Conservation (phyloP, 2,888 invertebrate species). For the Erannis defoliaria region DNA sequence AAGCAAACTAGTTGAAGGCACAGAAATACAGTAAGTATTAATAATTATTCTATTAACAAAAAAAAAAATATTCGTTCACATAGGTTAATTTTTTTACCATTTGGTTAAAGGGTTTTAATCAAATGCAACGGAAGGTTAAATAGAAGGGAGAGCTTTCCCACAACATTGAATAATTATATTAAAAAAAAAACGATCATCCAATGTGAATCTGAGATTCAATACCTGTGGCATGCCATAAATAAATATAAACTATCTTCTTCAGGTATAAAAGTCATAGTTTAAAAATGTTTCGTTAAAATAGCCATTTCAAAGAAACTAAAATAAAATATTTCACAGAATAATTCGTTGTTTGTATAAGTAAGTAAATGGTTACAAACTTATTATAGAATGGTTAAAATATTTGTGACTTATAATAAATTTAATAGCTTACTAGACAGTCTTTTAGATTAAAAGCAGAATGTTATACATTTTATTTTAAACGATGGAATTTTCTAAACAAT, state of each 20-base stretch:
- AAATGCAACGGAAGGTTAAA: neutral
- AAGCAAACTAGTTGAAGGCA: slow-evolving; percentile 78
- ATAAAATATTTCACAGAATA: slow-evolving; percentile 72
- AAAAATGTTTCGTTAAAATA: slow-evolving; percentile 57
- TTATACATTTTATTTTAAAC: slow-evolving; percentile 18
- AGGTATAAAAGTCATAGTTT: slow-evolving; percentile 32
- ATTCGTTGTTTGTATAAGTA: slow-evolving; percentile 78
- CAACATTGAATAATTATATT: slow-evolving; percentile 12
- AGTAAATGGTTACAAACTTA: slow-evolving; percentile 70
- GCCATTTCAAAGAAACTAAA: slow-evolving; percentile 47
- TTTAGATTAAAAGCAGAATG: slow-evolving; percentile 65
- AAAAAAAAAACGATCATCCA: slow-evolving; percentile 11
- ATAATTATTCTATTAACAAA: too few relatives aligned
- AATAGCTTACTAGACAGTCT: slow-evolving; percentile 85
- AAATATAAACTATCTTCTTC: slow-evolving; percentile 27
- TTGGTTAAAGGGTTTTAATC: neutral
- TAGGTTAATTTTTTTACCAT: too few relatives aligned
- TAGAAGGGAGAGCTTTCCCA: slow-evolving; percentile 3
- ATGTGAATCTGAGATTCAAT: slow-evolving; percentile 55
- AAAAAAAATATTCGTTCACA: too few relatives aligned
- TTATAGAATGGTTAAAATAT: slow-evolving; percentile 74
- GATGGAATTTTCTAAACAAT: slow-evolving; percentile 13
- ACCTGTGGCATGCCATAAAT: slow-evolving; percentile 35
- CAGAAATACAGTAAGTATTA: slow-evolving; percentile 65
- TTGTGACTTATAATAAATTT: slow-evolving; percentile 84